Evolutionary conservation across 2,113 vertebrate genomes (phyloP).

Genomic region (Dipodomys merriami): DNA sequence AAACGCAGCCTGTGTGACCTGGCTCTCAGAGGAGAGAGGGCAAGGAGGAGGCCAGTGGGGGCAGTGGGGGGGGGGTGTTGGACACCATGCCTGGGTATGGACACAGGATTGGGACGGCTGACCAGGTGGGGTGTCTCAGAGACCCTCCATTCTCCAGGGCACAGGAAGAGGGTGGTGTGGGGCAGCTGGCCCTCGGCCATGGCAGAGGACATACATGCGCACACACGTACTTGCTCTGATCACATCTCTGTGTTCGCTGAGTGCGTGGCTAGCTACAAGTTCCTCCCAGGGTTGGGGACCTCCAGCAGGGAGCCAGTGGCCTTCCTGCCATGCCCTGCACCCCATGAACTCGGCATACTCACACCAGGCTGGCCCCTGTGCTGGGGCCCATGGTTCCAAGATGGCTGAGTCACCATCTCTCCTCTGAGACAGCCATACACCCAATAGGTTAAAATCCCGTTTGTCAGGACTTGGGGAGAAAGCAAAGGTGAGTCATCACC

Average conservation of each 20-base stretch:
- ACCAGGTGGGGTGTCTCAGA: background rate
- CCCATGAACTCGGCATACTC: background rate
- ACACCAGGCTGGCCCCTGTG: background rate
- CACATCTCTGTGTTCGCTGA: fast-evolving
- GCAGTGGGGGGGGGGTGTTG: too few relatives aligned
- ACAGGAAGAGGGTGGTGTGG: background rate
- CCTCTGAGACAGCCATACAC: background rate
- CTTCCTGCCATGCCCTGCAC: background rate
- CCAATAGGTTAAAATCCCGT: background rate
- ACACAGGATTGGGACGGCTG: background rate
- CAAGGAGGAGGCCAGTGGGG: background rate
- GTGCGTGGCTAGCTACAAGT: fast-evolving
- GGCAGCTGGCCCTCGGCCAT: background rate
- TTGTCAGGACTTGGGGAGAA: background rate
- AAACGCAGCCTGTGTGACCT: too few relatives aligned
- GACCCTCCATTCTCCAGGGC: background rate
- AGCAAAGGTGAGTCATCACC: background rate
- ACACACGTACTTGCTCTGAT: background rate
- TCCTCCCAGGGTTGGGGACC: background rate
- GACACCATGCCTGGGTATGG: background rate
- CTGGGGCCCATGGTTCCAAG: fast-evolving
- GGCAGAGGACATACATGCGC: background rate
- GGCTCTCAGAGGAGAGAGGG: background rate
- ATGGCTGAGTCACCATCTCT: background rate
- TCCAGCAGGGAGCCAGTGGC: background rate